These are phyloP conservation scores for Synanthedon formicaeformis DNA, from an alignment of 2,888 invertebrate species.

Conservation along the genomic window DNA sequence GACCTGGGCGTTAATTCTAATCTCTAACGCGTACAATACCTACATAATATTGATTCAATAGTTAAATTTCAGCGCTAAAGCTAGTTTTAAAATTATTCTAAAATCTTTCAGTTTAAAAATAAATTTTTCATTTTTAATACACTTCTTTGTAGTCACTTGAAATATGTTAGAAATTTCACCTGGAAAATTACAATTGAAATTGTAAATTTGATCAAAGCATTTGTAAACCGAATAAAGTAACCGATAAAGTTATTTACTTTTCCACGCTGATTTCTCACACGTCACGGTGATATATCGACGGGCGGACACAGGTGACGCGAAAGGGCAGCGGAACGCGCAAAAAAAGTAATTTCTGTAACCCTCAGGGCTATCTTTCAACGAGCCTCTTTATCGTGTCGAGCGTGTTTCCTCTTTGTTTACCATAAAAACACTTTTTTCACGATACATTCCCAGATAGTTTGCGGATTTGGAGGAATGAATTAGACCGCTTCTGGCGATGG, in stretches of 20 bases:
- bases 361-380: constrained; percentile 18
- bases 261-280: background rate
- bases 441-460: background rate
- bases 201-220: too few relatives aligned
- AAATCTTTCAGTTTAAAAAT: too few relatives aligned
- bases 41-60: too few relatives aligned
- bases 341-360: constrained; percentile 16
- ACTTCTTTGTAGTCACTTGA: too few relatives aligned
- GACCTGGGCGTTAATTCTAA: too few relatives aligned
- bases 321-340: constrained; percentile 7
- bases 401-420: constrained; percentile 4
- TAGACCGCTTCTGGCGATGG: constrained; percentile 1
- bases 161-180: too few relatives aligned
- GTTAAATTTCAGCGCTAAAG: too few relatives aligned
- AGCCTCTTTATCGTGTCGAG: constrained; percentile 16
- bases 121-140: too few relatives aligned
- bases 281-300: constrained; percentile 1
- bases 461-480: background rate
- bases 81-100: too few relatives aligned
- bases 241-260: background rate
- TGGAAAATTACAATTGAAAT: too few relatives aligned
- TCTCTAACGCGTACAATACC: too few relatives aligned
- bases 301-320: constrained; percentile 12
- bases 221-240: background rate
- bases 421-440: background rate